Base-by-base conservation (phyloP, 2,888 invertebrate genomes). In the Cephus sareptanus region DNA sequence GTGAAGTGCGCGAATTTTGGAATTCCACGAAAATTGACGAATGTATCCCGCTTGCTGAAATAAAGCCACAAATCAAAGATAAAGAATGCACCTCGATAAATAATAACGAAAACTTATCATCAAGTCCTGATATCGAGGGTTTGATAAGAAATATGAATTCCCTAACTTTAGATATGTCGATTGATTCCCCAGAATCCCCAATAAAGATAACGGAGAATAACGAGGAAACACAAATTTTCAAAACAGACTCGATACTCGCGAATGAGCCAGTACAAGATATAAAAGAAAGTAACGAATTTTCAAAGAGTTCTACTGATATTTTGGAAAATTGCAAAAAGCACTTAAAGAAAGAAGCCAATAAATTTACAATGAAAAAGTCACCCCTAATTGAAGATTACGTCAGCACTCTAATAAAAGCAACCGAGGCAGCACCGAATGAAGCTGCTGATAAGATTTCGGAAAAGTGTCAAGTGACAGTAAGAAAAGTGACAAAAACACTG, bases 301-400 rank as follows among this genome's bases (percentile, higher is more conserved):
- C 23, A 11, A 56, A 56, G 37, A 34, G 31, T 70, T 69, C 71
- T 4, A 35, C 74, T 3, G 71, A 81, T 34, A 56, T 81, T 6
- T 68, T 37, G 1, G 84, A 83, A 11, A 82, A 79, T 13, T 85
- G 83, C 31, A 80, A 79, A 30, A 74, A 76, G 13, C 84, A 84
- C 33, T 15, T 75, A 31, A 78, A 79, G 71, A 75, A 75, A 33
- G 83, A 85, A n/a, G 81, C 82, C 2, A 81, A 69, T 70, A 80
- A 80, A 31, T 85, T 82, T 34, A 76, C 56, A n/a, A 56, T 56
- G 56, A 80, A 79, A 31, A 79, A 79, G 33, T 85, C 85, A 11
- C 85, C 85, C 1, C 69, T 86, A 34, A 80, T 86, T 34, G 82
- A 85, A 11, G 75, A 71, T 11, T 85, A 80, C 33, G 80, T 85